Conservation (phyloP, 2,113 vertebrate species). For the Bubalus kerabau region DNA sequence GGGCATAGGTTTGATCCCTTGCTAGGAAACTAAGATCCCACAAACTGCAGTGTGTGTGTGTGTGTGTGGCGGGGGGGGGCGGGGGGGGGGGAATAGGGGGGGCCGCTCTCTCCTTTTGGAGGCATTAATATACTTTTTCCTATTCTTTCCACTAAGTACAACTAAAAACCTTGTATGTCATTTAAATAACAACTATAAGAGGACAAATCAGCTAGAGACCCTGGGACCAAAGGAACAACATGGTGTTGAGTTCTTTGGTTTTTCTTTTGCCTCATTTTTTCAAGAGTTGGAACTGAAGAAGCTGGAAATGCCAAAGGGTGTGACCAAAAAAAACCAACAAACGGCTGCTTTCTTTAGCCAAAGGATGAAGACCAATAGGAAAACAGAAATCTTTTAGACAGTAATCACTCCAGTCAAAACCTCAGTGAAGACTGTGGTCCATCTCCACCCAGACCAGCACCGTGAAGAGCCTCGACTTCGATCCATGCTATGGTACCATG, state of each 20-base stretch:
- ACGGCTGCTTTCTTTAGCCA: background rate
- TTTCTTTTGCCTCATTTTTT: background rate
- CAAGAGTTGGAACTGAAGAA: background rate
- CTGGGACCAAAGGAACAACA: background rate
- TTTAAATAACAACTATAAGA: background rate
- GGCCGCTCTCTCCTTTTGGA: background rate
- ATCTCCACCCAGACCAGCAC: no score
- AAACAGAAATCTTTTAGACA: background rate
- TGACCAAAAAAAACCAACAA: background rate
- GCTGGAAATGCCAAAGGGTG: background rate
- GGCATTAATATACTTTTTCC: background rate
- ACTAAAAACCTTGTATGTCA: background rate
- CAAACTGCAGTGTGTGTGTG: rapidly evolving
- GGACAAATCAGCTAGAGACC: background rate
- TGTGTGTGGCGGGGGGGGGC: rapidly evolving
- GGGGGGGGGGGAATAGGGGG: rapidly evolving
- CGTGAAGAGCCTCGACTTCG: background rate
- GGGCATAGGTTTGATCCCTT: background rate
- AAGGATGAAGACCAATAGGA: background rate
- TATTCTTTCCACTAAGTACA: background rate
- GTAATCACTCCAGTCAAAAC: background rate
- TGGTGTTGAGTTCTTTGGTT: background rate
- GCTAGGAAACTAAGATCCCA: background rate
- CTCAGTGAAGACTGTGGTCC: background rate
- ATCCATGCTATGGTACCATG: background rate